These are phyloP conservation scores for Caenorhabditis sp. DNA, from an alignment of 2,888 invertebrate genomes.

Conservation along the genomic window DNA sequence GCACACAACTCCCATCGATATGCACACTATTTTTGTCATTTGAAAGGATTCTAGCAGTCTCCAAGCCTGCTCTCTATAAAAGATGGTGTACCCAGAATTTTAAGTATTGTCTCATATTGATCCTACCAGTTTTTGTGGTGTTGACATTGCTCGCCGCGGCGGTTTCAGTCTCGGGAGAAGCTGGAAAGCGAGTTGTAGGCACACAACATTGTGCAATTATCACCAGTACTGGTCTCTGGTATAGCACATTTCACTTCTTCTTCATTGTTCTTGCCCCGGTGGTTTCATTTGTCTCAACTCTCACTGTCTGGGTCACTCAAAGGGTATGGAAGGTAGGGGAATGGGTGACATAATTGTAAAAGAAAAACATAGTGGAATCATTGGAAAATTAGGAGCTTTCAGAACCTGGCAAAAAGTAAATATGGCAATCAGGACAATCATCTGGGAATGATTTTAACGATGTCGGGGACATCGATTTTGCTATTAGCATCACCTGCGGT, in stretches of 20 bases:
- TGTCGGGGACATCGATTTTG: constrained; percentile 52
- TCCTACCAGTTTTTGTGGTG: constrained; percentile 42
- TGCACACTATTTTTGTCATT: constrained; percentile 56
- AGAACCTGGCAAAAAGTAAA: constrained; percentile 32
- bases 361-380: no score
- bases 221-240: constrained; percentile 55
- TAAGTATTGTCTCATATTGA: constrained; percentile 24
- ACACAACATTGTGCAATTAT: constrained; percentile 62
- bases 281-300: constrained; percentile 52
- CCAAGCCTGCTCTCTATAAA: constrained; percentile 52
- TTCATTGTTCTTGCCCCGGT: constrained; percentile 54
- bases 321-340: constrained; percentile 30
- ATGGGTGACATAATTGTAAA: no score
- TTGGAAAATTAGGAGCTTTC: no score
- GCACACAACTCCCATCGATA: constrained; percentile 61
- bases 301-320: constrained; percentile 34
- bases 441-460: constrained; percentile 44
- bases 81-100: constrained; percentile 43
- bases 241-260: constrained; percentile 60
- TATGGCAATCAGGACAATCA: constrained; percentile 33
- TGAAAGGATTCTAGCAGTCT: constrained; percentile 53
- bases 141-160: constrained; percentile 42
- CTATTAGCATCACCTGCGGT: constrained; percentile 50
- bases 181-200: constrained; percentile 29
- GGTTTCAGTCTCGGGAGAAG: constrained; percentile 39